Evolutionary conservation across 2,113 vertebrate genomes (phyloP).

Genomic region (Hymenochirus boettgeri): DNA sequence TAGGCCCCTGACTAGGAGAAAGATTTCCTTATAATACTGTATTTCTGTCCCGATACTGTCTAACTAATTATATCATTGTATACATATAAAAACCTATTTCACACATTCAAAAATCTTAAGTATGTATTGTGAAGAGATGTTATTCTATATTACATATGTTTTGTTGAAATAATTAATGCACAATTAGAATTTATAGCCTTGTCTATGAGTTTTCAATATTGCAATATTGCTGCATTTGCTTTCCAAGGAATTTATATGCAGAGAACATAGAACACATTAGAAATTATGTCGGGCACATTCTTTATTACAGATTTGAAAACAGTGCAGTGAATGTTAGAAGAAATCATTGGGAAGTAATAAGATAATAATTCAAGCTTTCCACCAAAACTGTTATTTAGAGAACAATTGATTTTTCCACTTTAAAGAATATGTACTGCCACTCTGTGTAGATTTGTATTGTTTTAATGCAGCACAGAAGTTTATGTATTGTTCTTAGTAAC

Average conservation of each 20-base stretch:
- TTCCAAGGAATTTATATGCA: constrained; percentile 45
- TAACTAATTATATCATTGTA: too few relatives aligned
- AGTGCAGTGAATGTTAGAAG: constrained; percentile 48
- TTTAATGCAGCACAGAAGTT: constrained; percentile 48
- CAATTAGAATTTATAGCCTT: too few relatives aligned
- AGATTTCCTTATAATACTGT: too few relatives aligned
- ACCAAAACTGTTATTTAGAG: constrained; percentile 54
- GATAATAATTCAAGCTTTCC: constrained; percentile 65
- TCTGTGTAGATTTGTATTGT: constrained; percentile 46
- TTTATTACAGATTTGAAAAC: constrained; percentile 46
- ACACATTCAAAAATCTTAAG: too few relatives aligned
- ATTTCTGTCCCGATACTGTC: too few relatives aligned
- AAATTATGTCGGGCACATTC: constrained; percentile 50
- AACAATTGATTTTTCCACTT: constrained; percentile 57
- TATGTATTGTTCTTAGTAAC: constrained; percentile 47
- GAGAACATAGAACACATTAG: constrained; percentile 32
- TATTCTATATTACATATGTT: too few relatives aligned
- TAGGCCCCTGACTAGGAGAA: too few relatives aligned
- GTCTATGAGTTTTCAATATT: too few relatives aligned
- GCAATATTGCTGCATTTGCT: too few relatives aligned
- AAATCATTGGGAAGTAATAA: constrained; percentile 63
- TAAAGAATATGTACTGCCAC: constrained; percentile 36
- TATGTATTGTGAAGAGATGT: too few relatives aligned
- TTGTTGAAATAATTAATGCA: too few relatives aligned
- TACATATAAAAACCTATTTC: too few relatives aligned